phyloP scores from a whole-genome alignment of 2,888 invertebrate species.

The Megamerina dolium region DNA sequence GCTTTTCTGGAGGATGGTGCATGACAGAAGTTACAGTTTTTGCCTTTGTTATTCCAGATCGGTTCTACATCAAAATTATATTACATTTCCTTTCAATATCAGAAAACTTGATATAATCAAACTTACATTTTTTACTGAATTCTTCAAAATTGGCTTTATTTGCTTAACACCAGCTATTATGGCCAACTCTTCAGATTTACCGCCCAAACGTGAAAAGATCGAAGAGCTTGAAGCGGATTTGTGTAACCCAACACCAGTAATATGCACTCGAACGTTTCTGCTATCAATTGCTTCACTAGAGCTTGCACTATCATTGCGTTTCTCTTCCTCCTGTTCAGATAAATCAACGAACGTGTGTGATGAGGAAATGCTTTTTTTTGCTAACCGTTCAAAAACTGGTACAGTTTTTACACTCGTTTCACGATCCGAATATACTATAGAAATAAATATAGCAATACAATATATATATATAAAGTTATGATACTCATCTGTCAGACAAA shows the following conservation, averaged over 20 bases:
- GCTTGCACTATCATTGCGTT: slow-evolving; percentile 24
- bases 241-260: slow-evolving; percentile 28
- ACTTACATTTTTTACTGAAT: slow-evolving; percentile 27
- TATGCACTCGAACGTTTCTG: slow-evolving; percentile 30
- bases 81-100: no score
- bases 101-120: no score
- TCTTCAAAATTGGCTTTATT: slow-evolving; percentile 45
- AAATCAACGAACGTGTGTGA: no score
- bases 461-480: neutral
- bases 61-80: slow-evolving; percentile 15
- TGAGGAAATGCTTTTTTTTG: slow-evolving; percentile 21
- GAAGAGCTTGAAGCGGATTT: slow-evolving; percentile 29
- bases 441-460: slow-evolving; percentile 1
- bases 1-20: slow-evolving; percentile 29
- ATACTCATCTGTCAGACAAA: neutral
- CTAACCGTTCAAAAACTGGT: slow-evolving; percentile 40
- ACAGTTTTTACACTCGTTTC: slow-evolving; percentile 33
- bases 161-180: slow-evolving; percentile 26
- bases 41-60: slow-evolving; percentile 32
- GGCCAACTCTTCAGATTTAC: slow-evolving; percentile 26
- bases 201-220: slow-evolving; percentile 47
- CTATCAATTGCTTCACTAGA: slow-evolving; percentile 25
- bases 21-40: slow-evolving; percentile 24
- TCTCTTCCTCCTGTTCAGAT: no score
- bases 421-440: slow-evolving; percentile 42